Conservation (phyloP, 2,888 invertebrate species). For the Mesodorylaimus sp. region DNA sequence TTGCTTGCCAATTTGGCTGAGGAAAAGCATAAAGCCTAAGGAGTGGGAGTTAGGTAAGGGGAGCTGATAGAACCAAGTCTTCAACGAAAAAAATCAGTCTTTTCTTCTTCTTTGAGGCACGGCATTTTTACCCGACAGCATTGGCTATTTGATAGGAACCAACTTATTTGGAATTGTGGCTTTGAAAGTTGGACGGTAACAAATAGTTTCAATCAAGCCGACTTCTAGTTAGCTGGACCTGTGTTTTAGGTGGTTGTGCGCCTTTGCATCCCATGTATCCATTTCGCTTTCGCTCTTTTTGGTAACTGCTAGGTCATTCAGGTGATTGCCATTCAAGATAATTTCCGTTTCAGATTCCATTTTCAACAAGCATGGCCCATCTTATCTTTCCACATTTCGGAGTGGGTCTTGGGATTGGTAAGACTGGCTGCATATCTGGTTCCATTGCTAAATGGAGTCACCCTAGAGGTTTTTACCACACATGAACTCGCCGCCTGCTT, state of each 20-base stretch:
- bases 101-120: slow-evolving; percentile 49
- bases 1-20: slow-evolving; percentile 60
- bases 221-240: too few species aligned
- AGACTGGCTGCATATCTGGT: slow-evolving; percentile 2
- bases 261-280: slow-evolving; percentile 44
- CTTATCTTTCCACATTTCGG: slow-evolving; percentile 56
- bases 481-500: too few species aligned
- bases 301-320: slow-evolving; percentile 21
- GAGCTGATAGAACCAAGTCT: background rate
- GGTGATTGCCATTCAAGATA: background rate
- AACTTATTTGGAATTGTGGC: slow-evolving; percentile 54
- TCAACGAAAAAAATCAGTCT: background rate
- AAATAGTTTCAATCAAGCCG: background rate
- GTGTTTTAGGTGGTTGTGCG: slow-evolving; percentile 41
- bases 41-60: slow-evolving; percentile 38
- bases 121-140: slow-evolving; percentile 64
- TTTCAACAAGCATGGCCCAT: slow-evolving; percentile 43
- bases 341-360: slow-evolving; percentile 40
- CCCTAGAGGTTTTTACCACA: background rate
- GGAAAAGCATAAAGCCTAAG: slow-evolving; percentile 45
- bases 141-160: slow-evolving; percentile 62
- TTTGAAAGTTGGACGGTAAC: slow-evolving; percentile 41
- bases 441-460: background rate
- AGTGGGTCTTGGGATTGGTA: slow-evolving; percentile 58
- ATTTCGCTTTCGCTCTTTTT: slow-evolving; percentile 46